Conservation (phyloP, 2,888 invertebrate genomes). For the Embidobia sp. region DNA sequence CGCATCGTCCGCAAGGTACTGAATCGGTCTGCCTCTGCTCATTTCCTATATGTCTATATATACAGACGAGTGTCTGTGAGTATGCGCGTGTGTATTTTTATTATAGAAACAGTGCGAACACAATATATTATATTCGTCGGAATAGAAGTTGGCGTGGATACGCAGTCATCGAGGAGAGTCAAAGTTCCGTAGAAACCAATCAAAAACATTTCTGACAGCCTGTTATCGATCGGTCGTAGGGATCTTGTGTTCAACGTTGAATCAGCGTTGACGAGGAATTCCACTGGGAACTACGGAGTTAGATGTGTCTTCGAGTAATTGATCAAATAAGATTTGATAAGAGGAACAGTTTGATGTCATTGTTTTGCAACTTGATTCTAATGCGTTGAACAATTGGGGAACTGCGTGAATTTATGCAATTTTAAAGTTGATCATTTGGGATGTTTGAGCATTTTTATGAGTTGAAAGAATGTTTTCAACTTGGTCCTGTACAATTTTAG, state of each 20-base stretch:
- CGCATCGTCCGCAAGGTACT: constrained; percentile 42
- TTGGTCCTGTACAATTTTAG: too few species aligned
- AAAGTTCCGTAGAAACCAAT: constrained; percentile 1
- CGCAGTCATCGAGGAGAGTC: neutral
- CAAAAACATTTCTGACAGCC: neutral
- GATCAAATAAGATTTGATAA: too few species aligned
- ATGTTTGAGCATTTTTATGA: too few species aligned
- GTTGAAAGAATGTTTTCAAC: too few species aligned
- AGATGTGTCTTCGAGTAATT: too few species aligned
- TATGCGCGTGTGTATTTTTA: constrained; percentile 19
- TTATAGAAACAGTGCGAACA: constrained; percentile 11
- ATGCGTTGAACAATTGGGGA: too few species aligned
- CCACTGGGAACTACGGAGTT: too few species aligned
- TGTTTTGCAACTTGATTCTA: too few species aligned
- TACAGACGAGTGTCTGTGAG: constrained; percentile 16
- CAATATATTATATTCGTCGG: neutral
- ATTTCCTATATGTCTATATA: constrained; percentile 35
- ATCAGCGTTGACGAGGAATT: neutral
- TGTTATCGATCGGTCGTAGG: neutral
- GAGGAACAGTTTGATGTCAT: too few species aligned
- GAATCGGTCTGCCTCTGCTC: constrained; percentile 19
- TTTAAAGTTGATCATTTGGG: too few species aligned
- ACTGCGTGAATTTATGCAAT: too few species aligned
- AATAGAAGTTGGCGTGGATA: neutral
- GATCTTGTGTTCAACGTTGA: too few species aligned